Percentiles rank a stretch among this genome's conserved stretches.
These are phyloP conservation scores for Vanacampus margaritifer DNA, from an alignment of 2,113 vertebrate species.

Conservation along the genomic window DNA sequence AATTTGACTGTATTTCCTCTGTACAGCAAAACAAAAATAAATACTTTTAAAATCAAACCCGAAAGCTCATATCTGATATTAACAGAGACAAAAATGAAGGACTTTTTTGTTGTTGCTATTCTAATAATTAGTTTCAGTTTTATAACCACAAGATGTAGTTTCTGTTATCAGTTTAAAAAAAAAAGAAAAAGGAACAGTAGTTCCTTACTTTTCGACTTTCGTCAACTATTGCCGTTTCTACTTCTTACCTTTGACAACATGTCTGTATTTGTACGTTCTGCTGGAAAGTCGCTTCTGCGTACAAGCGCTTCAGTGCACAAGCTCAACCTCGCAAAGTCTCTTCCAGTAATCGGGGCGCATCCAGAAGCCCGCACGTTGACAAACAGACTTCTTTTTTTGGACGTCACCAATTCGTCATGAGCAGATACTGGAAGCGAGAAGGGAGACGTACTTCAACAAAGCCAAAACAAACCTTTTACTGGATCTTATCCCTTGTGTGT, in stretches of 20 bases:
- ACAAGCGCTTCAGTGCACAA: background rate
- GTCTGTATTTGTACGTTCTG: too few species aligned
- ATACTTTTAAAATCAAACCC: too few species aligned
- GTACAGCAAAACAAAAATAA: too few species aligned
- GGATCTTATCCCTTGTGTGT: slow-evolving; percentile 17
- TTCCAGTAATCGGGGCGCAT: slow-evolving; percentile 6
- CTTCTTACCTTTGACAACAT: background rate
- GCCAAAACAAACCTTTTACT: slow-evolving; percentile 44
- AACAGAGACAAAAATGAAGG: too few species aligned
- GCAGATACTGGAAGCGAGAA: slow-evolving; percentile 46
- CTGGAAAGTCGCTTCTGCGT: background rate
- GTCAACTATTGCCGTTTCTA: background rate
- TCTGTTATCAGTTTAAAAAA: too few species aligned
- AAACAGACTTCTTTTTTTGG: slow-evolving; percentile 8
- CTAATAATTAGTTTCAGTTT: too few species aligned
- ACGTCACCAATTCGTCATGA: slow-evolving; percentile 49
- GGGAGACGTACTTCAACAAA: slow-evolving; percentile 23
- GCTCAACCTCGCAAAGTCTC: background rate
- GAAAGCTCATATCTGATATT: too few species aligned
- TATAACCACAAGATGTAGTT: too few species aligned
- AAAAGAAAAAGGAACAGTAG: too few species aligned
- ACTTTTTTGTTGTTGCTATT: too few species aligned
- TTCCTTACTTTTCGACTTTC: too few species aligned
- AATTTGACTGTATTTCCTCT: too few species aligned
- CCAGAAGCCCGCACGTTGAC: slow-evolving; percentile 20